Conservation (phyloP, 2,113 vertebrate species). For the Petroica traversi region DNA sequence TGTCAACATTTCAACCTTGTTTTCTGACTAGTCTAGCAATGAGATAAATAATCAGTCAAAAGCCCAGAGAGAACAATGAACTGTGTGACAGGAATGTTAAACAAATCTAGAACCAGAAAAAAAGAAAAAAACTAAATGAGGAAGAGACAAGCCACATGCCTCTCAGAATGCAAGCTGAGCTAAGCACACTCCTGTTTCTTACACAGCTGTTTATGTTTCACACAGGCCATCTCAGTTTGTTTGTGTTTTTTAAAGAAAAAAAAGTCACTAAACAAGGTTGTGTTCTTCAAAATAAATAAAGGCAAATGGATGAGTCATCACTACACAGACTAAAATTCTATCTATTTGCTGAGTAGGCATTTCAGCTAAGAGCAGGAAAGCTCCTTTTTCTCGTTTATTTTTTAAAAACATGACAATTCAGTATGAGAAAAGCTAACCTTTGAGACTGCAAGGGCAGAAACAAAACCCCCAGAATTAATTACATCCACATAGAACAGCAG, state of each 20-base stretch:
- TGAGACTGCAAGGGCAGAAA: background rate
- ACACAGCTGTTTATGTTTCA: conserved; percentile 27
- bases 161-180: conserved; percentile 35
- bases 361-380: background rate
- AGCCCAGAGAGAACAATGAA: background rate
- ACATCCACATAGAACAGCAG: background rate
- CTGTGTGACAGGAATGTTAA: background rate
- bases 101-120: background rate
- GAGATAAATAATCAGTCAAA: background rate
- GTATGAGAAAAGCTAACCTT: background rate
- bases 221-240: background rate
- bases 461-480: background rate
- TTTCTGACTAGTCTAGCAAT: background rate
- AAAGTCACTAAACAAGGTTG: background rate
- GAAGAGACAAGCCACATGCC: conserved; percentile 11
- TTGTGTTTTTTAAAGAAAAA: background rate
- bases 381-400: background rate
- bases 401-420: background rate
- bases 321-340: background rate
- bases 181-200: conserved; percentile 1
- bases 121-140: background rate
- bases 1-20: background rate
- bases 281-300: background rate
- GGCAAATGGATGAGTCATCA: background rate
- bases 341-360: background rate